Evolutionary conservation across 2,888 invertebrate genomes (phyloP), one percentile per base, ranked within the genome.

Genomic region (Agrotis segetum): DNA sequence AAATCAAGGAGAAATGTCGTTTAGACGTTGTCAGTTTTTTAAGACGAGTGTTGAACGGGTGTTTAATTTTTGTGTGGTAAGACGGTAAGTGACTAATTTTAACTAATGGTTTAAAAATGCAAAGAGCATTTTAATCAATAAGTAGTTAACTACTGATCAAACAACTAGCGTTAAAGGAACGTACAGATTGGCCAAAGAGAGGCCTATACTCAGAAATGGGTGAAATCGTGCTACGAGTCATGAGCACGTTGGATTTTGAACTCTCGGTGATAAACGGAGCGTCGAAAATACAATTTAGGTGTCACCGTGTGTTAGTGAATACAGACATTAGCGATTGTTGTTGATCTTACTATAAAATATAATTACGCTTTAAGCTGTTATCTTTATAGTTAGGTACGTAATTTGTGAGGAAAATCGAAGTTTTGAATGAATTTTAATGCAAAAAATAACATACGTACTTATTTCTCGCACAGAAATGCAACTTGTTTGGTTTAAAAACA

Each of bases 331-430:
- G 29, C n/a, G 13, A 13, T 66, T 17, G 46, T 66, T 46, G 19
- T 46, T 65, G 17, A 65, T 65, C 40, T 44, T 24, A 40, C 16
- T 44, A 62, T 29, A 19, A 11, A 21, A 47, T 62, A 13, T 62
- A 6, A 47, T 67, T 47, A 17, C 17, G 19, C 67, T 7, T 4
- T 9, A 29, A 3, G 6, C 19, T 13, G 16, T 17, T 64, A 65
- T 66, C 19, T 66, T 65, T 46, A 46, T 9, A 14, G 21, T 0
- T 24, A 24, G 24, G 5, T 21, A 46, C 2, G 3, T 13, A 44
- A 19, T 46, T 65, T 17, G 66, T 9, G 19, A 19, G 14, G 66
- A 66, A 21, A n/a, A 14, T 66, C 17, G 5, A 9, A 50, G 66
- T 29, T 65, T 13, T 2, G 1, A 3, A 3, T 16, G 44, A 65